Conservation (phyloP, 2,113 vertebrate species). For the Melanocharis versteri region DNA sequence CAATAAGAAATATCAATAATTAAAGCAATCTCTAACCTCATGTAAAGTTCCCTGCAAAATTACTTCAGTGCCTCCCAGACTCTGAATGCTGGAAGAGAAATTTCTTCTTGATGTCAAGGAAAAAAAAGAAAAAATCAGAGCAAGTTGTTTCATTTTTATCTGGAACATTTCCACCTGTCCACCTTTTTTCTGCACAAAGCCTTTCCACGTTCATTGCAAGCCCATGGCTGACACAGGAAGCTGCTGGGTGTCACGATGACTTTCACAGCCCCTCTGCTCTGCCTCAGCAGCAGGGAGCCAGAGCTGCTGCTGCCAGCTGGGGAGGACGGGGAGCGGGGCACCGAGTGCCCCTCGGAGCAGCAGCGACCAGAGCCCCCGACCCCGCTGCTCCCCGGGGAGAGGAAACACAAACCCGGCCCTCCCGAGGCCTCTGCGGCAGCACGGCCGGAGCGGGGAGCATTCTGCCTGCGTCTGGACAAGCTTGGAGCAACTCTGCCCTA, state of each 20-base stretch:
- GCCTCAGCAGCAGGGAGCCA: not conserved
- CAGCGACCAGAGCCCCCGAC: not conserved
- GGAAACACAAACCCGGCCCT: not conserved
- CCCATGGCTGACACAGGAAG: not conserved
- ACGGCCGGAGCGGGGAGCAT: not conserved
- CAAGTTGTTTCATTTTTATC: not conserved
- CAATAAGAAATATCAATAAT: not conserved
- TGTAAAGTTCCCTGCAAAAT: not conserved
- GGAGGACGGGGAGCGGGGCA: not conserved
- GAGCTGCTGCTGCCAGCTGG: not conserved
- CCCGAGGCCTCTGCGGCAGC: fast-evolving
- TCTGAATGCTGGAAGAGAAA: not conserved
- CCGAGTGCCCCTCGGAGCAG: not conserved
- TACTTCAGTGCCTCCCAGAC: not conserved
- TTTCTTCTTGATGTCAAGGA: not conserved
- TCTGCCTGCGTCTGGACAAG: not conserved
- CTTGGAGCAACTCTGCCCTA: not conserved
- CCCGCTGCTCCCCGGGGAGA: not conserved
- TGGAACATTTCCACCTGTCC: slow-evolving; percentile 34
- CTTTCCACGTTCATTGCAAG: not conserved
- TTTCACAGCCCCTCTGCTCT: not conserved
- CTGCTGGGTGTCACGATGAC: not conserved
- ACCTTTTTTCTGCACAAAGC: not conserved
- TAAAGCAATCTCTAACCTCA: not conserved
- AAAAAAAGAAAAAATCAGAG: not conserved